Base-by-base conservation (phyloP, 2,797 vertebrate genomes). In the Danio jaintianensis region DNA sequence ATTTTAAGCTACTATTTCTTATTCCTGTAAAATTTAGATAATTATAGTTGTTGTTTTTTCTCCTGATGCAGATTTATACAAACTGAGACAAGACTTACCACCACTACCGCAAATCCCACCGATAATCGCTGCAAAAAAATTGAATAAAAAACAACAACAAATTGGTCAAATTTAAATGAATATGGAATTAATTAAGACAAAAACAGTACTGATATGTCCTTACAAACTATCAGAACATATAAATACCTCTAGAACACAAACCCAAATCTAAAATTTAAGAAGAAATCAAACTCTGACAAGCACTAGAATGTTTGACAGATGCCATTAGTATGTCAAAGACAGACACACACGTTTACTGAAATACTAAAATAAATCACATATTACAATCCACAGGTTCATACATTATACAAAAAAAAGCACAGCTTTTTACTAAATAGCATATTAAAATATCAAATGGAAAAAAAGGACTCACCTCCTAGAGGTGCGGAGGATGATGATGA, bases 101-200 rank as follows among this genome's bases (percentile, higher is more conserved):
- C 29, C 29, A 29, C 29, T 29, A 3, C 29, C 29, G 29, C 29
- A 29, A 3, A 29, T 29, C 3, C 29, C 29, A 29, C 29, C 29
- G 29, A 29, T 29, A 29, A 29, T 29, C 29, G 29, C 29, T 29
- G 29, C 29, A 29, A 22, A 22, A 56, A 20, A 50, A 47, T 12
- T 16, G 6, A 48, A 48, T 48, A 13, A 50, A 2, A 1, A 52
- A 50, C 13, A 6, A 6, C 6, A 12, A 6, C 4, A 10, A 47
- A 47, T 12, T 16, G 0, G n/a, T 0, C 0, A 16, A 16, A 29
- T 0, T 53, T 0, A 3, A n/a, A 8, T 8, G 7, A 4, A 7
- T n/a, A 29, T 15, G 1, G 0, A 29, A 48, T 10, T 13, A 4
- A 67, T 47, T 50, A 36, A 68, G 5, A 69, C 22, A 18, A 52